Evolutionary conservation across 2,888 invertebrate species (phyloP).

Genomic region (Dolichopus griseipennis): DNA sequence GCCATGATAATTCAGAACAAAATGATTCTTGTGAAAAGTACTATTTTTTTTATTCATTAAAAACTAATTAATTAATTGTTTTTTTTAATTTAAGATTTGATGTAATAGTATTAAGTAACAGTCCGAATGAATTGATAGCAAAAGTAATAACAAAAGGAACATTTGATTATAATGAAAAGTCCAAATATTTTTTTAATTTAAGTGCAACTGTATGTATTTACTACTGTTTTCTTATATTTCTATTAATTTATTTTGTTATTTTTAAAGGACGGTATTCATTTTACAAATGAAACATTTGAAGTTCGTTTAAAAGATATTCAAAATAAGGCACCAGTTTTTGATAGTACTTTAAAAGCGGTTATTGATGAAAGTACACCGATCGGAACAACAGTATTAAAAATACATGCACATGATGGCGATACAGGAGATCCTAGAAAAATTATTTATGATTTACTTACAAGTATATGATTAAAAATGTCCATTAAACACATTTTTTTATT

Average conservation of each 20-base stretch:
- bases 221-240: slow-evolving; percentile 9
- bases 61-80: slow-evolving; percentile 7
- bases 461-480: slow-evolving; percentile 46
- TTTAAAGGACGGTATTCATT: slow-evolving; percentile 66
- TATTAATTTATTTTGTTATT: slow-evolving; percentile 17
- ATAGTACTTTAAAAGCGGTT: slow-evolving; percentile 68
- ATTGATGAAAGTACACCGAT: slow-evolving; percentile 76
- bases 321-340: slow-evolving; percentile 77
- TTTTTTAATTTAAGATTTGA: slow-evolving; percentile 31
- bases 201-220: slow-evolving; percentile 57
- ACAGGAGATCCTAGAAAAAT: slow-evolving; percentile 72
- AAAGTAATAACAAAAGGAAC: slow-evolving; percentile 59
- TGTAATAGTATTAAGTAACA: slow-evolving; percentile 32
- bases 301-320: slow-evolving; percentile 77
- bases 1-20: slow-evolving; percentile 45
- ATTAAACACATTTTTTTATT: slow-evolving; percentile 2
- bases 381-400: slow-evolving; percentile 67
- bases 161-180: slow-evolving; percentile 68
- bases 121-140: slow-evolving; percentile 61
- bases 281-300: slow-evolving; percentile 63
- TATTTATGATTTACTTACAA: slow-evolving; percentile 66
- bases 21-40: slow-evolving; percentile 41
- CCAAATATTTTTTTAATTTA: slow-evolving; percentile 67
- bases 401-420: slow-evolving; percentile 78
- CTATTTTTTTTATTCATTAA: slow-evolving; percentile 16